These are phyloP conservation scores for Phalacrocorax brasilianus DNA, from an alignment of 2,113 vertebrate species.

Conservation along the genomic window DNA sequence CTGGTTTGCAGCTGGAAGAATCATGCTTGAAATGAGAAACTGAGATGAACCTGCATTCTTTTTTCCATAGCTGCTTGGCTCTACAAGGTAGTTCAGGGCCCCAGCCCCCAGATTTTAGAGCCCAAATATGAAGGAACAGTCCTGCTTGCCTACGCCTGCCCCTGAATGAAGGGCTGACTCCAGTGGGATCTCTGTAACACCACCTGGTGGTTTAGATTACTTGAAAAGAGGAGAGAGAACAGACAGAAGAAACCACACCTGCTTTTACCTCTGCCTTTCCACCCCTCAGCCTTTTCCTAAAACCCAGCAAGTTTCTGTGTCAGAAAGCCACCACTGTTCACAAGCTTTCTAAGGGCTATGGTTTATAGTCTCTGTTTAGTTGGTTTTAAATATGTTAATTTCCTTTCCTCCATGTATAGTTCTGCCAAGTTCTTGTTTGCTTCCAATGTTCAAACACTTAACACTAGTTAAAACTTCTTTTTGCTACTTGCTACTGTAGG, in stretches of 20 bases:
- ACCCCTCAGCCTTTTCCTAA: not conserved
- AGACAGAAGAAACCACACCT: not conserved
- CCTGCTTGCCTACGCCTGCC: accelerated
- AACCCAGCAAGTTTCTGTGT: not conserved
- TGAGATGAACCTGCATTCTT: not conserved
- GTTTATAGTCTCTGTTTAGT: not conserved
- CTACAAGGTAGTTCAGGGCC: not conserved
- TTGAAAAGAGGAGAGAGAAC: not conserved
- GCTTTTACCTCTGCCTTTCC: not conserved
- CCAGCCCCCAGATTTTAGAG: not conserved
- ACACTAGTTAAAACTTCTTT: not conserved
- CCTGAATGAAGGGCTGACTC: not conserved
- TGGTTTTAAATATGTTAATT: not conserved
- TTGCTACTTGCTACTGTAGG: not conserved
- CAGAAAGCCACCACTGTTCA: not conserved
- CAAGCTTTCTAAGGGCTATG: not conserved
- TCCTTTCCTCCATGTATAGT: not conserved
- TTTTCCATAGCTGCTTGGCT: not conserved
- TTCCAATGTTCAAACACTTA: not conserved
- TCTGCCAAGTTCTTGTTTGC: not conserved
- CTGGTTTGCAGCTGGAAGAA: not conserved
- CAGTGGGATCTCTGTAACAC: not conserved
- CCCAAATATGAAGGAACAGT: not conserved
- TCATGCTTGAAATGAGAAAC: not conserved
- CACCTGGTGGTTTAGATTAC: not conserved